These are phyloP conservation scores for Porphyrio hochstetteri DNA, from an alignment of 2,113 vertebrate genomes.

Conservation along the genomic window DNA sequence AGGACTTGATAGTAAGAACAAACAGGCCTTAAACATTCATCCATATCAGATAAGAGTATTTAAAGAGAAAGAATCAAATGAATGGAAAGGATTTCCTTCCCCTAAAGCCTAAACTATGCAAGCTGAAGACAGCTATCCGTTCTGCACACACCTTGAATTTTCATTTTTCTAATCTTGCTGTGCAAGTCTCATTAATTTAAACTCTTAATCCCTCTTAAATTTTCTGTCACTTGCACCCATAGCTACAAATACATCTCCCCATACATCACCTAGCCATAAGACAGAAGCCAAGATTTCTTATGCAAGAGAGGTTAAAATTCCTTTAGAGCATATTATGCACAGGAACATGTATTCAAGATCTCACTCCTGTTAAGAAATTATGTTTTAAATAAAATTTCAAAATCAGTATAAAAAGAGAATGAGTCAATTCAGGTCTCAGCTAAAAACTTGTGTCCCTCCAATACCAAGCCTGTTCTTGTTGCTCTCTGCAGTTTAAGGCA, in stretches of 20 bases:
- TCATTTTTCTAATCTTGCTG: not conserved
- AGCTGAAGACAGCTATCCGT: not conserved
- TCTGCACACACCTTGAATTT: slow-evolving; percentile 4
- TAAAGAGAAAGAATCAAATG: not conserved
- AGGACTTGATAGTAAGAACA: not conserved
- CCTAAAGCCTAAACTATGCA: not conserved
- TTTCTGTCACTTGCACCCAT: not conserved
- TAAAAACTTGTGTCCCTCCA: not conserved
- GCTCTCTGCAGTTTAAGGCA: not conserved
- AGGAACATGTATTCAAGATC: not conserved
- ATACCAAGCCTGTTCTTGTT: not conserved
- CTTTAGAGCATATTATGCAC: not conserved
- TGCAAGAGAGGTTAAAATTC: not conserved
- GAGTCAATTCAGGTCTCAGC: not conserved
- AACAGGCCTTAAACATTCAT: not conserved
- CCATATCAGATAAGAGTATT: not conserved
- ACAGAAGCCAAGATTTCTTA: not conserved
- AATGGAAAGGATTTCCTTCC: not conserved
- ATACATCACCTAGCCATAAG: not conserved
- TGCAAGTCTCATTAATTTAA: not conserved
- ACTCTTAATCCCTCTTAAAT: not conserved
- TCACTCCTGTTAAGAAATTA: not conserved
- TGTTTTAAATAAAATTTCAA: not conserved
- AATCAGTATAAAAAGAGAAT: too few species aligned
- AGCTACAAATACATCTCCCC: not conserved